Evolutionary conservation across 2,888 invertebrate species (phyloP), one percentile per base, ranked within the genome.

Genomic region (Pyrocoelia pectoralis): DNA sequence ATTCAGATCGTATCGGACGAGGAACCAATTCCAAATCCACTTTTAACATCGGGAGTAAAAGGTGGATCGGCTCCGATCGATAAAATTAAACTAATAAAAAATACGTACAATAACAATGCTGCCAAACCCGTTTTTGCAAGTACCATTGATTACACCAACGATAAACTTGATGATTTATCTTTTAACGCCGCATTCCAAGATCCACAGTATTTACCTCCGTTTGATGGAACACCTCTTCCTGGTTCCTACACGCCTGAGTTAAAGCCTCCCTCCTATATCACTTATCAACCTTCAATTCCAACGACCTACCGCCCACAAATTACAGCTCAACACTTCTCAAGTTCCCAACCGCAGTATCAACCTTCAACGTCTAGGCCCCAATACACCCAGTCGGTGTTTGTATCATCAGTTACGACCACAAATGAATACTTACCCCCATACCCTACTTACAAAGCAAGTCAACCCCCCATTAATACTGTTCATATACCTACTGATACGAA

Each of bases 171-270:
- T 51, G 74, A 77, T 49, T 76, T 79, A 1, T 68, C 78, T 28
- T 80, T 78, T 60, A 72, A 73, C n/a, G 79, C 80, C 0, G 75
- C 76, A 0, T 70, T 79, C 14, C 71, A 75, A 63, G 82, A 80
- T 12, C 80, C 79, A 1, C 78, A 75, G 12, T 82, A 82, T 67
- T 70, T 82, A 17, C 82, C 82, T 28, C 82, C 82, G 6, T 65
- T 72, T 28, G 72, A 71, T 18, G 41, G 56, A 17, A 48, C 46
- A 0, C 55, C 54, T 1, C 68, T 69, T 48, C 59, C 65, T 10
- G 54, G 57, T 43, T 66, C 69, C 43, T 61, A 55, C 18, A 56
- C 29, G n/a, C 28, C 43, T 4, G 57, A 62, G 15, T 58, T 62
- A 18, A 17, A 33, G 12, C 56, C 65, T 6, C 41, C 55, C 0